These are phyloP conservation scores for Synanceia verrucosa DNA, from an alignment of 2,797 vertebrate species.

Conservation along the genomic window DNA sequence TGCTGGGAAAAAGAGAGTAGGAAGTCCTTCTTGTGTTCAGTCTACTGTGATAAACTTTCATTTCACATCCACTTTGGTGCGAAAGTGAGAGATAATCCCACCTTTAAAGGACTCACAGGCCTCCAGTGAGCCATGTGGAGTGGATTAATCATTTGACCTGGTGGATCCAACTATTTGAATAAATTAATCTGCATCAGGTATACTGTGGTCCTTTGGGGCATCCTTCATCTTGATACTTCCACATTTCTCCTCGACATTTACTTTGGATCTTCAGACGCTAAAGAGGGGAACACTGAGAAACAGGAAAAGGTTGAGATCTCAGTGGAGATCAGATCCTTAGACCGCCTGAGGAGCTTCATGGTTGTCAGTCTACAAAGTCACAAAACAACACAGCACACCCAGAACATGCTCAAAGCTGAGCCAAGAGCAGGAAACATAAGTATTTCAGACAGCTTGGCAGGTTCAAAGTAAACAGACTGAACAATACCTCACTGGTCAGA, in stretches of 20 bases:
- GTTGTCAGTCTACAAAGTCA: slow-evolving; percentile 13
- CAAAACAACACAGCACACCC: neutral
- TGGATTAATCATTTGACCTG: slow-evolving; percentile 19
- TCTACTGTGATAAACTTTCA: neutral
- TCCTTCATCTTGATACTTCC: slow-evolving; percentile 27
- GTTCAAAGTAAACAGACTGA: slow-evolving; percentile 24
- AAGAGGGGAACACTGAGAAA: slow-evolving; percentile 21
- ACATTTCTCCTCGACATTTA: slow-evolving; percentile 27
- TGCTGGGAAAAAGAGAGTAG: neutral
- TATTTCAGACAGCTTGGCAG: slow-evolving; percentile 6
- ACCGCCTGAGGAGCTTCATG: slow-evolving; percentile 29
- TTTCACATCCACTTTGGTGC: slow-evolving; percentile 48
- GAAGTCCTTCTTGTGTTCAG: neutral
- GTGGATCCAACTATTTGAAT: slow-evolving; percentile 41
- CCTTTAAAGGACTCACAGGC: slow-evolving; percentile 17
- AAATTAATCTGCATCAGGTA: slow-evolving; percentile 20
- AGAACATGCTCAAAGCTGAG: neutral
- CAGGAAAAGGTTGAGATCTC: slow-evolving; percentile 48
- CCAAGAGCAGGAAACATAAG: slow-evolving; percentile 6
- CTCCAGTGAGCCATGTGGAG: neutral
- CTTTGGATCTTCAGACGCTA: slow-evolving; percentile 25
- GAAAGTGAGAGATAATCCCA: slow-evolving; percentile 12
- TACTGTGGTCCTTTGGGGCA: neutral
- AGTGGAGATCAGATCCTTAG: slow-evolving; percentile 38
- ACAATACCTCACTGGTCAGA: neutral